Percentiles rank a stretch among this genome's conserved stretches.
Evolutionary conservation across 2,888 invertebrate species (phyloP).

Genomic region (Amorpha juglandis): DNA sequence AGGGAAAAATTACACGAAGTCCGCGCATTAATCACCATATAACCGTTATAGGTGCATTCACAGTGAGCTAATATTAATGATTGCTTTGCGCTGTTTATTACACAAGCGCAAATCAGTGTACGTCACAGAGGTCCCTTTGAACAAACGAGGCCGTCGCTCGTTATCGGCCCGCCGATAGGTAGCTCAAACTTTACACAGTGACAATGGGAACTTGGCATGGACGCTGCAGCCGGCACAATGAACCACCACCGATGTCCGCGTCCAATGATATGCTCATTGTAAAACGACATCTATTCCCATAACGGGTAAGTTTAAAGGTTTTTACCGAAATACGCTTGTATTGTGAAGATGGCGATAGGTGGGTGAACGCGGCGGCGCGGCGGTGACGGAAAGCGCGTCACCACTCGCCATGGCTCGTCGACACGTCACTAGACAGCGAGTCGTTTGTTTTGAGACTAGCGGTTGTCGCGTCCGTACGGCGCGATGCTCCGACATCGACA

Average conservation of each 20-base stretch:
- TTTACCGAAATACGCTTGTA: conserved; percentile 39
- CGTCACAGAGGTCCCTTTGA: conserved; percentile 66
- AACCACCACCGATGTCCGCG: conserved; percentile 61
- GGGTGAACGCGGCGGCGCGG: conserved; percentile 15
- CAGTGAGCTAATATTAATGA: conserved; percentile 33
- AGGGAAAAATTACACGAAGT: background rate
- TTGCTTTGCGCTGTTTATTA: conserved; percentile 43
- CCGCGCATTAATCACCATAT: background rate
- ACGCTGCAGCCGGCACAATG: conserved; percentile 64
- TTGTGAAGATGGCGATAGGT: conserved; percentile 21
- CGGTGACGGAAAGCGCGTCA: conserved; percentile 14
- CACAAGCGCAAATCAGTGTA: conserved; percentile 49
- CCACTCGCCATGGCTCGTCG: background rate
- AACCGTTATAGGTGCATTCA: background rate
- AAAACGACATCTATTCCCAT: conserved; percentile 47
- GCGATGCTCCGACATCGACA: too few relatives aligned
- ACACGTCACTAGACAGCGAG: conserved; percentile 15
- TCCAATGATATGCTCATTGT: conserved; percentile 58
- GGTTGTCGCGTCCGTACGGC: background rate
- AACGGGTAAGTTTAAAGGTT: conserved; percentile 38
- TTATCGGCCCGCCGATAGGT: conserved; percentile 75
- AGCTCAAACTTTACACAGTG: conserved; percentile 74
- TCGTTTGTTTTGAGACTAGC: background rate
- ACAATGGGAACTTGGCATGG: conserved; percentile 76
- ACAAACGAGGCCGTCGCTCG: conserved; percentile 62